These are phyloP conservation scores for Melopsittacus undulatus DNA, from an alignment of 2,797 vertebrate species.

Conservation along the genomic window DNA sequence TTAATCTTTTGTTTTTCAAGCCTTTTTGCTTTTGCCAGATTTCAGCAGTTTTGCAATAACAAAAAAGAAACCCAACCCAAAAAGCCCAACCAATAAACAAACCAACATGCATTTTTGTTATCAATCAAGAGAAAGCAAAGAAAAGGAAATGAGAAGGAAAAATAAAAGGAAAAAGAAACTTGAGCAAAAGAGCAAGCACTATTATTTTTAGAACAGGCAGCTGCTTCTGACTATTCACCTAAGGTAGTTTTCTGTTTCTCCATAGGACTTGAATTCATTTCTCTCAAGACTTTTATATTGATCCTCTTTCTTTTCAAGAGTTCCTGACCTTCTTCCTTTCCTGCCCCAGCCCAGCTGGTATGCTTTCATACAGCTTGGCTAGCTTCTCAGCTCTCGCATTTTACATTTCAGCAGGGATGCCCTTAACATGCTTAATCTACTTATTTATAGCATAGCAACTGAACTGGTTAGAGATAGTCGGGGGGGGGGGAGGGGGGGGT, in stretches of 20 bases:
- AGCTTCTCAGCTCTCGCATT: background rate
- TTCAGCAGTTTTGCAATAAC: background rate
- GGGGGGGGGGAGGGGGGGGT: too few species aligned
- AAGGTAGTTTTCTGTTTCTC: constrained; percentile 39
- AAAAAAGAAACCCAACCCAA: background rate
- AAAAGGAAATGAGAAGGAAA: background rate
- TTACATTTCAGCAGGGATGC: constrained; percentile 18
- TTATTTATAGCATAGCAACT: background rate
- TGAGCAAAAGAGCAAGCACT: constrained; percentile 5
- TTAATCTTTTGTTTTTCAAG: constrained; percentile 1
- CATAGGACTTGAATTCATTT: background rate
- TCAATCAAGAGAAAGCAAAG: constrained; percentile 12
- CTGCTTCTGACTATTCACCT: constrained; percentile 24
- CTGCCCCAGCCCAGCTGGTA: constrained; percentile 36
- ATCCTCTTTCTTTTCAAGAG: constrained; percentile 40
- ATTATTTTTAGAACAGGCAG: constrained; percentile 52
- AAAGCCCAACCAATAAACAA: background rate
- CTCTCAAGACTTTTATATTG: constrained; percentile 42
- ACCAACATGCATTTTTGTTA: background rate
- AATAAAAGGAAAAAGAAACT: background rate
- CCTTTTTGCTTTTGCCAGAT: constrained; percentile 1
- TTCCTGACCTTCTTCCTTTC: constrained; percentile 36
- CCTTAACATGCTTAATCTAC: background rate
- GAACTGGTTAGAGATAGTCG: background rate
- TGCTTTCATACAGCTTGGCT: background rate